Percentiles rank a stretch among this genome's conserved stretches.
phyloP scores from a whole-genome alignment of 2,888 invertebrate genomes.

The Trisateles emortualis region DNA sequence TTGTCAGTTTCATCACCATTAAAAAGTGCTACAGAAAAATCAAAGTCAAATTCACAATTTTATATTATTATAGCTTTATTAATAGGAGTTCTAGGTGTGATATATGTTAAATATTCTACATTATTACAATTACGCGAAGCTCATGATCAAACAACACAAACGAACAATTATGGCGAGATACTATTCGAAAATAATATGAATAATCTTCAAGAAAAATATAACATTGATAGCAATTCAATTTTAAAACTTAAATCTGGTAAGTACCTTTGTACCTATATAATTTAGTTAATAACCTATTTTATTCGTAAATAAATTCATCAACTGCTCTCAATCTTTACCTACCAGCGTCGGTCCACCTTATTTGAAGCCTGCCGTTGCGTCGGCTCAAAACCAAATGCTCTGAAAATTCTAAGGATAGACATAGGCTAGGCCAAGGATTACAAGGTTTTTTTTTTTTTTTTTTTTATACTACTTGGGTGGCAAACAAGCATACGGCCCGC shows the following conservation, averaged over 20 bases:
- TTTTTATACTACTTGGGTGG: no score
- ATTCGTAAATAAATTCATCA: no score
- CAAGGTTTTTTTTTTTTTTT: no score
- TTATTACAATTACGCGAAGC: no score
- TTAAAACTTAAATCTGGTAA: constrained; percentile 73
- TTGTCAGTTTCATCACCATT: constrained; percentile 12
- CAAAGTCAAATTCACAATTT: constrained; percentile 14
- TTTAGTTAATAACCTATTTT: no score
- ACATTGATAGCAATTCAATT: constrained; percentile 66
- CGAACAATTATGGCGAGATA: constrained; percentile 55
- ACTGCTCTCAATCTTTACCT: no score
- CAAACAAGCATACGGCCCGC: no score
- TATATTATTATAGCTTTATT: constrained; percentile 22
- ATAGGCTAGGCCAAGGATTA: no score
- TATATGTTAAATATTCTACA: not conserved
- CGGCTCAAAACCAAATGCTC: no score
- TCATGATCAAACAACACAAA: constrained; percentile 29
- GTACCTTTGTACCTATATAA: constrained; percentile 22
- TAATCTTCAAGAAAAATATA: constrained; percentile 66
- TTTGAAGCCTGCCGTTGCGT: no score
- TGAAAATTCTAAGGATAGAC: no score
- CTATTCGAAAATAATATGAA: constrained; percentile 68
- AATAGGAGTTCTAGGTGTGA: constrained; percentile 23
- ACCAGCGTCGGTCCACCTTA: no score
- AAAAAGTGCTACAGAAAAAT: constrained; percentile 11